A percentile compares a stretch with the other conserved stretches of the same genome.
Evolutionary conservation across 2,113 vertebrate species (phyloP).

Genomic region (Morone chrysops): DNA sequence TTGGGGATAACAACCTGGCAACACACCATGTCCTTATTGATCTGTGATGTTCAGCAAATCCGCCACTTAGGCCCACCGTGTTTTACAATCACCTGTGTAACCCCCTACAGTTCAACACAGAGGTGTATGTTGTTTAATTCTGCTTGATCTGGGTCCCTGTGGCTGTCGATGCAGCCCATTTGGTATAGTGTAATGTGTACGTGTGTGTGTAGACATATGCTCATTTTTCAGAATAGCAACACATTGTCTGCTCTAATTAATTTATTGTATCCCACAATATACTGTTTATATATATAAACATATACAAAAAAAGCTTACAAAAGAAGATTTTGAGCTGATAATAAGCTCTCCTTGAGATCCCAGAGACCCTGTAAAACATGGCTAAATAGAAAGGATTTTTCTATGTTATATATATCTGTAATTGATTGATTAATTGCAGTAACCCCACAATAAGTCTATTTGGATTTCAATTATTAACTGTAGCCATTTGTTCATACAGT

Average conservation of each 20-base stretch:
- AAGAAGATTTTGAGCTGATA: neutral
- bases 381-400: neutral
- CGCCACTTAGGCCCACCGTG: conserved; percentile 19
- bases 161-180: conserved; percentile 36
- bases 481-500: neutral
- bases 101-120: conserved; percentile 29
- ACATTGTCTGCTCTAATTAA: neutral
- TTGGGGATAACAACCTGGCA: conserved; percentile 35
- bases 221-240: neutral
- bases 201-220: neutral
- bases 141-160: conserved; percentile 57
- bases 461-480: neutral
- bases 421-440: neutral
- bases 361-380: neutral
- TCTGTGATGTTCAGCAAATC: conserved; percentile 61
- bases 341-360: neutral
- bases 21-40: conserved; percentile 65
- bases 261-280: neutral
- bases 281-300: neutral
- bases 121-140: conserved; percentile 55
- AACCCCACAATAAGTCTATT: neutral
- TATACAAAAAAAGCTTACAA: neutral
- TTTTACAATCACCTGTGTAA: conserved; percentile 52
- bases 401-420: neutral
- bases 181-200: neutral